Evolutionary conservation across 2,113 vertebrate genomes (phyloP).

Genomic region (Orycteropus afer): DNA sequence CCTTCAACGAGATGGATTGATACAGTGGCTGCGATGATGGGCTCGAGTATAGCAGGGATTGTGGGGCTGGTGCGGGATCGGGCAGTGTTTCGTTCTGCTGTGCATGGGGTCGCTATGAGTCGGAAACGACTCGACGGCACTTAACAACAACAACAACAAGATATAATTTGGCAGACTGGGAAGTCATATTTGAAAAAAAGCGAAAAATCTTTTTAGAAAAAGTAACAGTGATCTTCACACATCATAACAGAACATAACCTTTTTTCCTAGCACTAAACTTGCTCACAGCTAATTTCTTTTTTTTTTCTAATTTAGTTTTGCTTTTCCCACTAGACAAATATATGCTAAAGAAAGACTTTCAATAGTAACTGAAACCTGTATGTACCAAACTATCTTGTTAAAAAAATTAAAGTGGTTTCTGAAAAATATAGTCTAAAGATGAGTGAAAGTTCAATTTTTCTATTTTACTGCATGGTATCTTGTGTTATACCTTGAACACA

Average conservation of each 20-base stretch:
- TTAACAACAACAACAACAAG: too few relatives aligned
- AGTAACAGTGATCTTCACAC: neutral
- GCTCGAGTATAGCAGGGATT: too few relatives aligned
- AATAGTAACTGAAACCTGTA: neutral
- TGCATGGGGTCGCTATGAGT: too few relatives aligned
- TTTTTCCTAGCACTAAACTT: neutral
- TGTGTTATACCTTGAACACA: neutral
- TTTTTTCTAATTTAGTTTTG: slow-evolving; percentile 33
- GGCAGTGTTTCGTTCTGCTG: too few relatives aligned
- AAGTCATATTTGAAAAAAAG: neutral
- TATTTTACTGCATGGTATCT: neutral
- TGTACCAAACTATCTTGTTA: neutral
- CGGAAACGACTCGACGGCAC: too few relatives aligned
- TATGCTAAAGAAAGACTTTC: neutral
- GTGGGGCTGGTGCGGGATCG: too few relatives aligned
- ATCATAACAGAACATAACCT: neutral
- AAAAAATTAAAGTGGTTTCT: neutral
- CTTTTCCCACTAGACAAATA: neutral
- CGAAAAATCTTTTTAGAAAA: neutral
- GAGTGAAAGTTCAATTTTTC: neutral
- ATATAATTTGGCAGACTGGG: neutral
- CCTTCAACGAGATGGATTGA: too few relatives aligned
- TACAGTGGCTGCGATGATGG: too few relatives aligned
- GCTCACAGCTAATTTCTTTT: neutral
- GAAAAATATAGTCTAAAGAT: neutral